Base-by-base conservation (phyloP, 1,140 invertebrate species). In the Daktulosphaira vitifoliae region DNA sequence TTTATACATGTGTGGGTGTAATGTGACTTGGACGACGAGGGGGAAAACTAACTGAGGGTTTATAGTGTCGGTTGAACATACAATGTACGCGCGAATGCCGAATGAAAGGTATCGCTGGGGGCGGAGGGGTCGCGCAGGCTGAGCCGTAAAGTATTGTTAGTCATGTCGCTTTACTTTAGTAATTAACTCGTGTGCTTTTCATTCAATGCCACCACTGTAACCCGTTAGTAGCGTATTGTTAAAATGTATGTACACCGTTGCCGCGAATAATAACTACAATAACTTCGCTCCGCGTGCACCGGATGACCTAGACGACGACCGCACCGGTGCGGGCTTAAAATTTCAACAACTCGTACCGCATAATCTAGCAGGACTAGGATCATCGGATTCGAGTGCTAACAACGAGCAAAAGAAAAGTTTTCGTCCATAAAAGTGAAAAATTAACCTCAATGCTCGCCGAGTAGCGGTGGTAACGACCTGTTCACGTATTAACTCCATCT, bases 131-230 rank as follows among this genome's bases (percentile, higher is more conserved):
- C 29, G 29, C 29, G 29, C 29, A 11, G 11, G 29, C 29, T 11
- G 11, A 44, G 42, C n/a, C 16, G 44, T 62, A 62, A 23, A n/a
- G n/a, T 42, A 8, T 39, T 54, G 37, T 59, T 26, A 44, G 38
- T 18, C 39, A 23, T 46, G 42, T 29, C 56, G 25, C 29, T 62
- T 62, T 62, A 62, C 42, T 48, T 62, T 62, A 13, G 13, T 48
- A 62, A 62, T 62, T 62, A 48, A 48, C 56, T 48, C 56, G 56
- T 48, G 42, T 46, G 54, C 25, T 59, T 46, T 59, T 46, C n/a
- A n/a, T n/a, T n/a, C 42, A 18, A 39, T 25, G 18, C 38, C 20
- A 13, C 22, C 2, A 18, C 8, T 16, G 4, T 2, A 18, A 48
- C 44, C 4, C 11, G 20, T 16, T 25, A 3, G n/a, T n/a, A n/a